Conservation (phyloP, 1,140 invertebrate genomes). For the Ladona fulva region DNA sequence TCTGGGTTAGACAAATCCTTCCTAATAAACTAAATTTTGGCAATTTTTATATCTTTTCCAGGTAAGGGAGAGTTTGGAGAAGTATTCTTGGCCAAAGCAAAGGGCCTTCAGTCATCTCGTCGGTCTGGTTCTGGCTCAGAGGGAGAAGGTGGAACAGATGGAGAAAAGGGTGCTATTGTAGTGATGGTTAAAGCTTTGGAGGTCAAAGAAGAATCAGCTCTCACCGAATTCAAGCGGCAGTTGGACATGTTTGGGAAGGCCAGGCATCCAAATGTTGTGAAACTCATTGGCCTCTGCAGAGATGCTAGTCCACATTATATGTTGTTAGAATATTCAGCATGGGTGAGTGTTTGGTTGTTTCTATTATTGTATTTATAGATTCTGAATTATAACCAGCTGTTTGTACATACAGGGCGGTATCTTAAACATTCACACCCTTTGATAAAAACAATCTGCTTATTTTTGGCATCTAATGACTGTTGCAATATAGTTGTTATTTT, state of each 20-base stretch:
- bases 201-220: slow-evolving; percentile 64
- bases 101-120: slow-evolving; percentile 28
- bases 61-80: slow-evolving; percentile 87
- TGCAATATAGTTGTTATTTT: too few relatives aligned
- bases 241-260: slow-evolving; percentile 74
- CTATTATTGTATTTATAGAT: too few relatives aligned
- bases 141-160: slow-evolving; percentile 33
- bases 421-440: too few relatives aligned
- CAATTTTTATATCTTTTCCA: slow-evolving; percentile 22
- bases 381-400: too few relatives aligned
- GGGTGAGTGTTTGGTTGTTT: slow-evolving; percentile 58
- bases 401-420: too few relatives aligned
- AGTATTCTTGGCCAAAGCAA: slow-evolving; percentile 64
- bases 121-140: slow-evolving; percentile 28
- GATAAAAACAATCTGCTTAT: too few relatives aligned
- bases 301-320: slow-evolving; percentile 80
- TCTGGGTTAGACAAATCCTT: too few relatives aligned
- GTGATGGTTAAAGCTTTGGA: slow-evolving; percentile 65
- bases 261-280: slow-evolving; percentile 68
- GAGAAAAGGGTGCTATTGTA: slow-evolving; percentile 44
- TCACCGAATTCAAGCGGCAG: slow-evolving; percentile 78
- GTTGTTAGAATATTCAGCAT: slow-evolving; percentile 85
- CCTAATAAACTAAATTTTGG: too few relatives aligned
- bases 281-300: slow-evolving; percentile 69
- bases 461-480: too few relatives aligned